These are phyloP conservation scores for Pomacea canaliculata DNA, from an alignment of 2,888 invertebrate genomes.

Conservation along the genomic window DNA sequence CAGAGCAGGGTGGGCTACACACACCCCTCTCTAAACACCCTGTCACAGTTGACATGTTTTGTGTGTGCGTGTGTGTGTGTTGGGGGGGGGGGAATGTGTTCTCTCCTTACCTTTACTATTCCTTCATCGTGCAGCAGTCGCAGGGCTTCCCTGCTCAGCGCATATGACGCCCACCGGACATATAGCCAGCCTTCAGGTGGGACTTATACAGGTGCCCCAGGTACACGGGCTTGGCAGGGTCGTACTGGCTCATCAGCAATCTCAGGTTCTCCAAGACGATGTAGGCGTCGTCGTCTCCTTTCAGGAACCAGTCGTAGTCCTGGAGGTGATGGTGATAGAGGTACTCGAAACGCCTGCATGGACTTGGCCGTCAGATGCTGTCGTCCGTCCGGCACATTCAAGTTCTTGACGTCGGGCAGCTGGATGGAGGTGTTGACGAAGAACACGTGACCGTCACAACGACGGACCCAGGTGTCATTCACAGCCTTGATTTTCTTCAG, in stretches of 20 bases:
- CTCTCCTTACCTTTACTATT: neutral
- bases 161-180: constrained; percentile 10
- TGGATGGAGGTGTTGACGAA: neutral
- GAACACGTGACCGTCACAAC: constrained; percentile 6
- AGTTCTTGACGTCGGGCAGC: neutral
- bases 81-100: too few species aligned
- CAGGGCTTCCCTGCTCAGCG: constrained; percentile 5
- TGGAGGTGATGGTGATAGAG: neutral
- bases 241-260: neutral
- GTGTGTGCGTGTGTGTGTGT: too few species aligned
- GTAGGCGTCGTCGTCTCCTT: constrained; percentile 21
- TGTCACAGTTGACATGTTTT: too few species aligned
- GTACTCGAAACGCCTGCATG: neutral
- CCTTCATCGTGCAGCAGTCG: neutral
- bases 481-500: neutral
- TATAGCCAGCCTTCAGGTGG: constrained; percentile 7
- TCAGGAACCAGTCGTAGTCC: constrained; percentile 23
- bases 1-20: too few species aligned
- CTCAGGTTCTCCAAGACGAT: constrained; percentile 20
- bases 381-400: neutral
- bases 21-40: too few species aligned
- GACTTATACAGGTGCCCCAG: constrained; percentile 9
- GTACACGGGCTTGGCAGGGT: constrained; percentile 17
- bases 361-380: constrained; percentile 4
- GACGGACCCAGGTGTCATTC: neutral